Base-by-base conservation (phyloP, 1,140 invertebrate genomes). In the Cydia amplana region DNA sequence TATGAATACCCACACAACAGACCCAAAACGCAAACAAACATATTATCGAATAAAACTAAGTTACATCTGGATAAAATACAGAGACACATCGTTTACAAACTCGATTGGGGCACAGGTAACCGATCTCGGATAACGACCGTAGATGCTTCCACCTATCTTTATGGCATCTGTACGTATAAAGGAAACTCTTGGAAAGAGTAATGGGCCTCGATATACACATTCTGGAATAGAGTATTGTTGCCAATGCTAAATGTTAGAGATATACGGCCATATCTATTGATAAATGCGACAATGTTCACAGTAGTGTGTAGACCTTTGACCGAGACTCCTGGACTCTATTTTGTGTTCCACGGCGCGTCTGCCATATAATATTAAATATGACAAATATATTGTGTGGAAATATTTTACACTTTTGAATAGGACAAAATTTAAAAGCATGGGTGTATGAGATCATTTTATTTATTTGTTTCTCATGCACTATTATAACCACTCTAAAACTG, bases 101-200 rank as follows among this genome's bases (percentile, higher is more conserved):
- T 83, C 80, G 80, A 81, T 80, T 81, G 75, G 73, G 63, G 67
- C 80, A 82, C 79, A 81, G 80, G 81, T 80, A 80, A 79, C 74
- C 76, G 83, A 84, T 84, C 83, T 72, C 55, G 76, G 80, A 83
- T 83, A 82, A 82, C 79, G 75, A 75, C 72, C 76, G 78, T 78
- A 73, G 28, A 76, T 79, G 80, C 79, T 80, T 77, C 79, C 82
- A 75, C 74, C 81, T 87, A 87, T 87, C 86, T 87, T 87, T 87
- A 87, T 87, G 81, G 80, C 81, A 86, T 87, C 84, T 80, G 80
- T 82, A 83, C 83, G 81, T 84, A 85, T 85, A 85, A 87, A 86
- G 84, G 84, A 84, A 85, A 85, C 83, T 83, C 80, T 51, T 74
- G 80, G 23, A 79, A 85, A 86, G 86, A 87, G 78, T 86, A 86